These are phyloP conservation scores for Polyommatus icarus DNA, from an alignment of 2,888 invertebrate species.

Conservation along the genomic window DNA sequence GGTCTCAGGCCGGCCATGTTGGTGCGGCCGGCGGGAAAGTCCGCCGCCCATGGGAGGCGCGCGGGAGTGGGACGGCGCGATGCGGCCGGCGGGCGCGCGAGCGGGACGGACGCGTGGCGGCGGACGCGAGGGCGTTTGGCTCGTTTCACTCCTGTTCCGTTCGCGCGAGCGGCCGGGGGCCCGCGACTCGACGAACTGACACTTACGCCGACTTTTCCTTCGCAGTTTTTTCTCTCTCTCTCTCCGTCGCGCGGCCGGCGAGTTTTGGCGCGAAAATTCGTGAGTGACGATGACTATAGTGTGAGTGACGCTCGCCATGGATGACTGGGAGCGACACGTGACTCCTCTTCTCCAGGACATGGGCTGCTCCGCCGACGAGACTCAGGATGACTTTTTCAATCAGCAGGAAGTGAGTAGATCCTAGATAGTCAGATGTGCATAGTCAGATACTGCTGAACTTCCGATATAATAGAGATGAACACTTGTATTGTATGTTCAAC, in stretches of 20 bases:
- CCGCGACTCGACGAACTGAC: constrained; percentile 74
- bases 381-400: constrained; percentile 80
- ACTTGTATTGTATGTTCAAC: neutral
- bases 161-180: constrained; percentile 79
- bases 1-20: constrained; percentile 60
- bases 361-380: constrained; percentile 77
- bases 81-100: constrained; percentile 50
- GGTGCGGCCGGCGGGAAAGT: constrained; percentile 70
- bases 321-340: constrained; percentile 82
- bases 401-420: constrained; percentile 79
- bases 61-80: constrained; percentile 61
- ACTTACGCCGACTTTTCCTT: constrained; percentile 43
- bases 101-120: constrained; percentile 75
- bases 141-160: constrained; percentile 78
- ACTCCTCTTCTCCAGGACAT: constrained; percentile 81
- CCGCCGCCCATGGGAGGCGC: constrained; percentile 79
- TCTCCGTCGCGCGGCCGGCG: constrained; percentile 63
- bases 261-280: constrained; percentile 53
- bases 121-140: constrained; percentile 80
- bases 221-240: constrained; percentile 72
- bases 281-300: constrained; percentile 56
- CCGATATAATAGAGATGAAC: neutral
- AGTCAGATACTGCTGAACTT: neutral
- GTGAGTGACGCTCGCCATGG: constrained; percentile 68
- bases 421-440: neutral